Conservation (phyloP, 2,888 invertebrate species). For the Cephalotes varians region DNA sequence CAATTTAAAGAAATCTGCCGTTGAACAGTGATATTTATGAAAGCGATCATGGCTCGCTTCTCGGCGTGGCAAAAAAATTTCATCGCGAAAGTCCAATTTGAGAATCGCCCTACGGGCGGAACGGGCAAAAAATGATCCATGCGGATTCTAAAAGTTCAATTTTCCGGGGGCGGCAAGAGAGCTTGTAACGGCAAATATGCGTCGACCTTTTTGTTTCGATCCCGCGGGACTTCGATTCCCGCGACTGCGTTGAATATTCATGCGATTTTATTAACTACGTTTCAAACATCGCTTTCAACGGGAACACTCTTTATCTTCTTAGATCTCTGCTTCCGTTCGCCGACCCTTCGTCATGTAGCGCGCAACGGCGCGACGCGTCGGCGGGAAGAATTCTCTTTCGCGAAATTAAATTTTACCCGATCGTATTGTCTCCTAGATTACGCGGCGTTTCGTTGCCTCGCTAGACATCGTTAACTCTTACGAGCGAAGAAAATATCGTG, state of each 20-base stretch:
- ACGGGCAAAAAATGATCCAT: conserved; percentile 59
- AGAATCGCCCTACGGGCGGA: conserved; percentile 52
- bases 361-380: neutral
- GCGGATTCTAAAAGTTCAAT: conserved; percentile 72
- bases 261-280: conserved; percentile 76
- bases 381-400: conserved; percentile 49
- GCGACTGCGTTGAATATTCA: conserved; percentile 73
- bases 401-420: conserved; percentile 67
- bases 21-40: conserved; percentile 38
- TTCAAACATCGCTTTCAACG: conserved; percentile 70
- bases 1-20: conserved; percentile 1
- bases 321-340: conserved; percentile 59
- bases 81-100: conserved; percentile 67
- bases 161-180: conserved; percentile 63
- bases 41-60: conserved; percentile 33
- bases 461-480: conserved; percentile 51
- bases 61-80: conserved; percentile 54
- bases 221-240: conserved; percentile 69
- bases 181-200: conserved; percentile 69
- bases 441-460: conserved; percentile 34
- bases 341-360: conserved; percentile 19
- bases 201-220: conserved; percentile 73
- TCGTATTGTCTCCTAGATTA: conserved; percentile 49
- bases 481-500: conserved; percentile 21
- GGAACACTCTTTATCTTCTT: conserved; percentile 72